Percentiles rank a stretch among this genome's conserved stretches.
Evolutionary conservation across 2,797 vertebrate species (phyloP).

Genomic region (Florisuga fusca): DNA sequence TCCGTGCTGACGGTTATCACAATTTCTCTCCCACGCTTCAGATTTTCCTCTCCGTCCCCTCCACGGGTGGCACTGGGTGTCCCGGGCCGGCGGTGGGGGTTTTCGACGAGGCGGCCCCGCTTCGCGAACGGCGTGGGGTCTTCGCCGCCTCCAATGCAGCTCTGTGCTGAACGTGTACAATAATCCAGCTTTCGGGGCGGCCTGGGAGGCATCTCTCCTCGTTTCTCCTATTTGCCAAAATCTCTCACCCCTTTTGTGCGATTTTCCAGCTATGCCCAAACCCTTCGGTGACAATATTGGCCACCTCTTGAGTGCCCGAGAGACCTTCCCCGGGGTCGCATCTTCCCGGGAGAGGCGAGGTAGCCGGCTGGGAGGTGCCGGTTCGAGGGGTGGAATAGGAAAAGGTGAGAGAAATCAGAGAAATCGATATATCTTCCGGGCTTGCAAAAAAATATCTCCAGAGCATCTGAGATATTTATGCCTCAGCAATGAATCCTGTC

Average conservation of each 20-base stretch:
- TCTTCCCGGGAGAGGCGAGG: background rate
- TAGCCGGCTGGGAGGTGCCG: background rate
- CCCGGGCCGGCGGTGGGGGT: too few relatives aligned
- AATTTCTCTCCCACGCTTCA: background rate
- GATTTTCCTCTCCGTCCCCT: background rate
- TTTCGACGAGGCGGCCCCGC: too few relatives aligned
- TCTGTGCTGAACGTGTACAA: background rate
- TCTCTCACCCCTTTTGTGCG: accelerated
- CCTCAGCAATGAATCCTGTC: background rate
- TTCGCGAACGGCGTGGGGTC: background rate
- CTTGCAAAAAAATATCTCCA: background rate
- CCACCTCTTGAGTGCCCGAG: background rate
- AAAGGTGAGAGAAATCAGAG: background rate
- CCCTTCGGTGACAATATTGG: background rate
- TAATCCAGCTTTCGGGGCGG: background rate
- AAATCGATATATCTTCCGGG: background rate
- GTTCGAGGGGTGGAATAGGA: background rate
- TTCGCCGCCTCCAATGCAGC: background rate
- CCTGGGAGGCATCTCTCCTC: background rate
- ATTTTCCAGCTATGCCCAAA: background rate
- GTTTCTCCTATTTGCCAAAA: background rate
- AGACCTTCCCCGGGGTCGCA: background rate
- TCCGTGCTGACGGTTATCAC: accelerated
- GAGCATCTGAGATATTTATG: background rate
- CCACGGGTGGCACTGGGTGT: background rate